These are phyloP conservation scores for Tachina lurida DNA, from an alignment of 2,888 invertebrate species.

Conservation along the genomic window DNA sequence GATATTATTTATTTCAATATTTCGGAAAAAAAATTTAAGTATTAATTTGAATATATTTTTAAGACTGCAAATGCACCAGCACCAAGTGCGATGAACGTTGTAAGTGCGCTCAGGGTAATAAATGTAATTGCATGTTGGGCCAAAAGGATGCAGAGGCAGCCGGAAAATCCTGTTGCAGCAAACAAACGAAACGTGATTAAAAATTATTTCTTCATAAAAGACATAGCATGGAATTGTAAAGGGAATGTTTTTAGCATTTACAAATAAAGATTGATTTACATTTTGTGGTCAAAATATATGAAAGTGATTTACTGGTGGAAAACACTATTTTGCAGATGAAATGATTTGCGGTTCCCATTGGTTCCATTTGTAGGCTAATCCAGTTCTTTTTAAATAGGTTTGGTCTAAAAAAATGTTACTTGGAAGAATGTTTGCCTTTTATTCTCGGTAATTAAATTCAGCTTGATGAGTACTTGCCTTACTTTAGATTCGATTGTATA, in stretches of 20 bases:
- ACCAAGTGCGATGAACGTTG: slow-evolving; percentile 79
- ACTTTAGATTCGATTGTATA: too few species aligned
- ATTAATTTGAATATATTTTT: not conserved
- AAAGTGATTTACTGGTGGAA: not conserved
- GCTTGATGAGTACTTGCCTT: too few species aligned
- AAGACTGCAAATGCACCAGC: slow-evolving; percentile 80
- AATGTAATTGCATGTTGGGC: slow-evolving; percentile 74
- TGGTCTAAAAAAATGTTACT: too few species aligned
- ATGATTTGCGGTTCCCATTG: not conserved
- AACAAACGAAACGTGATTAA: slow-evolving; percentile 71
- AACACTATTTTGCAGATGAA: not conserved
- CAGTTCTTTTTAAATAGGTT: too few species aligned
- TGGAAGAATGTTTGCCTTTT: too few species aligned
- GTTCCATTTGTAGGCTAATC: too few species aligned
- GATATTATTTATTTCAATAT: not conserved
- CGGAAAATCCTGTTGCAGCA: slow-evolving; percentile 73
- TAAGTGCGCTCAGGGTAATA: slow-evolving; percentile 77
- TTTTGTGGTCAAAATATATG: not conserved
- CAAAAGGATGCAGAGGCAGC: slow-evolving; percentile 66
- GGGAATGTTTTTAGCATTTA: not conserved
- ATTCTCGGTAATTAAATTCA: too few species aligned
- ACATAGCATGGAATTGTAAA: not conserved
- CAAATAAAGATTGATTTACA: slow-evolving; percentile 40
- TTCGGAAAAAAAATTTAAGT: not conserved
- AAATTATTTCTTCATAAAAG: not conserved